These are phyloP conservation scores for Anguilla obscura DNA, from an alignment of 2,797 vertebrate species.

Conservation along the genomic window DNA sequence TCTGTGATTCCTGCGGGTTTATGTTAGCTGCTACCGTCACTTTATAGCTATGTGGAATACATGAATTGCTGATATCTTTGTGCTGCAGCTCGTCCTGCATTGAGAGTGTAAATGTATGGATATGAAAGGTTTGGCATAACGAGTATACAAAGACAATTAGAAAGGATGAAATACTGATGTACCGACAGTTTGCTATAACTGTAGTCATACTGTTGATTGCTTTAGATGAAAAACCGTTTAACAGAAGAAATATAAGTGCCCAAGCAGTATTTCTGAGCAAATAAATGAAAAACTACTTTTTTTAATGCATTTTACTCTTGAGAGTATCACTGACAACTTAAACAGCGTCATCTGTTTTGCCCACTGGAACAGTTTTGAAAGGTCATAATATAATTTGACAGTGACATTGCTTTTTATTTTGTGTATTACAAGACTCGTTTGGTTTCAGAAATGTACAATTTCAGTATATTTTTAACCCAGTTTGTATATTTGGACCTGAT, in stretches of 20 bases:
- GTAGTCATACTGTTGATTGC: background rate
- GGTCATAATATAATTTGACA: background rate
- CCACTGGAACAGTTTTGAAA: background rate
- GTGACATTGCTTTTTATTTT: background rate
- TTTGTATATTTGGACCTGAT: background rate
- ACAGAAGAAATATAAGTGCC: background rate
- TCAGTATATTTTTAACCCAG: background rate
- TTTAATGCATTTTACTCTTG: background rate
- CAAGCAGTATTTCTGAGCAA: background rate
- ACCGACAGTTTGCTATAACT: background rate
- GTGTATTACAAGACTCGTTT: background rate
- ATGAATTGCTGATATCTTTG: slow-evolving; percentile 4
- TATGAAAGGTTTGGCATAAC: background rate
- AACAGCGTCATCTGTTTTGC: background rate
- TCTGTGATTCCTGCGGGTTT: slow-evolving; percentile 19
- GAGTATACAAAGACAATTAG: background rate
- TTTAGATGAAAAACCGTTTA: background rate
- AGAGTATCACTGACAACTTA: background rate
- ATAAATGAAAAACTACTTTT: background rate
- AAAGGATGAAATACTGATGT: background rate
- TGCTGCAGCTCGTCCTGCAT: background rate
- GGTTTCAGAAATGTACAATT: slow-evolving; percentile 5
- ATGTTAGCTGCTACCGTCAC: slow-evolving; percentile 8
- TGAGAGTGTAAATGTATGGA: background rate
- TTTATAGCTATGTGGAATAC: slow-evolving; percentile 11